Percentiles rank a stretch among this genome's conserved stretches.
Conservation (phyloP, 2,113 vertebrate genomes). For the Ceyx cyanopectus region DNA sequence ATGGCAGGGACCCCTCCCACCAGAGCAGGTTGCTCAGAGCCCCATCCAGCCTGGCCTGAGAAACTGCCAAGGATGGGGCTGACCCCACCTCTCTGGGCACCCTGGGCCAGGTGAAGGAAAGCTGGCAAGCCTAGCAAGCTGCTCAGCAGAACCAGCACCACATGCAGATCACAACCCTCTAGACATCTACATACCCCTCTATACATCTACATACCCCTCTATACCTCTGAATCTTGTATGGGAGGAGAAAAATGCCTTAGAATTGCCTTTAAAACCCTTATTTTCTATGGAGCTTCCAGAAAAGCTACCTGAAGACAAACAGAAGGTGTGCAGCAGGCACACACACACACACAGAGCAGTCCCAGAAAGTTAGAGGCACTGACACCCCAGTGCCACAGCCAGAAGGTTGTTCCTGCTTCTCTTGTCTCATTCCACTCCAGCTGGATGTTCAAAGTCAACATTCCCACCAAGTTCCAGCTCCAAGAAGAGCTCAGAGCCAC, state of each 20-base stretch:
- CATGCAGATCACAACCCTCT: fast-evolving
- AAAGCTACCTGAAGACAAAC: background rate
- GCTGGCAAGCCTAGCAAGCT: fast-evolving
- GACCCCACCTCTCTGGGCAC: no score
- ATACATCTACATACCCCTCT: no score
- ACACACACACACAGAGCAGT: background rate
- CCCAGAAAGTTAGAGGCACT: background rate
- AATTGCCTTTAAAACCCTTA: background rate
- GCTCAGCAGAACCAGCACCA: background rate
- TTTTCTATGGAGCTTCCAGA: fast-evolving
- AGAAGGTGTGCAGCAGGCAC: background rate
- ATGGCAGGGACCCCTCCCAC: no score
- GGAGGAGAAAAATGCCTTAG: no score
- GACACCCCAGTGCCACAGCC: background rate
- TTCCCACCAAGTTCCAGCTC: background rate
- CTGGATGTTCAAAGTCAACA: background rate
- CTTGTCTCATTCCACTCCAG: background rate
- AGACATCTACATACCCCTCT: no score
- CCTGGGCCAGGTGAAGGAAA: no score
- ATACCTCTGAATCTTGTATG: no score
- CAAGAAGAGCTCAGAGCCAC: background rate
- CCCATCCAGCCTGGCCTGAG: no score
- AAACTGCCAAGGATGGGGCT: no score
- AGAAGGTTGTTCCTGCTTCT: no score
- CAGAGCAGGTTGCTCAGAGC: no score